Evolutionary conservation across 2,113 vertebrate species (phyloP), one percentile per base, ranked within the genome.

Genomic region (Melospiza georgiana): DNA sequence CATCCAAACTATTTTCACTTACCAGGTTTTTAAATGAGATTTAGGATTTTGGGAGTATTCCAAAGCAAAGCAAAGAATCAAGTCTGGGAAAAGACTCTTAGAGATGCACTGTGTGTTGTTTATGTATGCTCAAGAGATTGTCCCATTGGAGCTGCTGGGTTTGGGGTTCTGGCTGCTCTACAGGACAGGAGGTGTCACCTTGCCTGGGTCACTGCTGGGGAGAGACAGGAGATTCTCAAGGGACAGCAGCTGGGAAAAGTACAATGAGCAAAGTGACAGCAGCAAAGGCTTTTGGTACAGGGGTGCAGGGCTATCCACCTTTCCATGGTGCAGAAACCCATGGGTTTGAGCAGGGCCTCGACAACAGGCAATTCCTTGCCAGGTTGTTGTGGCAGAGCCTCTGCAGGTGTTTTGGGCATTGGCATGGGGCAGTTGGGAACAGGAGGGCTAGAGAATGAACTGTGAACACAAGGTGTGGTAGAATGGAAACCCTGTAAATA

Each of bases 251-350:
- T 87, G 83, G 41, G 30, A 39, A 61, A 54, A 72, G 27, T 27
- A 7, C 31, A 18, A 3, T 1, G 18, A 58, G 20, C 57, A 24
- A 59, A 83, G 63, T 61, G 57, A 33, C 19, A 73, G 39, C 44
- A 61, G 39, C 41, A 43, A 3, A 69, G 37, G 28, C 2, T 63
- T 80, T 55, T 44, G 24, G 31, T 51, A 6, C 35, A 30, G 24
- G 43, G 28, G 41, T 35, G 27, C 24, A 66, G 74, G 35, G n/a
- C 44, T 28, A 0, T 48, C 27, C 27, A 9, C 11, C 35, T 59
- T 49, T 27, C 48, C 1, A 0, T 18, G 31, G 59, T 41, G 35
- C 52, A 59, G 4, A 28, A 54, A 13, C 7, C 20, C 2, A 0
- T 13, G 49, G 73, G 30, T 63, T 43, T 65, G 68, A 77, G 18